phyloP scores from a whole-genome alignment of 2,888 invertebrate genomes.

The Pyrocoelia pectoralis region DNA sequence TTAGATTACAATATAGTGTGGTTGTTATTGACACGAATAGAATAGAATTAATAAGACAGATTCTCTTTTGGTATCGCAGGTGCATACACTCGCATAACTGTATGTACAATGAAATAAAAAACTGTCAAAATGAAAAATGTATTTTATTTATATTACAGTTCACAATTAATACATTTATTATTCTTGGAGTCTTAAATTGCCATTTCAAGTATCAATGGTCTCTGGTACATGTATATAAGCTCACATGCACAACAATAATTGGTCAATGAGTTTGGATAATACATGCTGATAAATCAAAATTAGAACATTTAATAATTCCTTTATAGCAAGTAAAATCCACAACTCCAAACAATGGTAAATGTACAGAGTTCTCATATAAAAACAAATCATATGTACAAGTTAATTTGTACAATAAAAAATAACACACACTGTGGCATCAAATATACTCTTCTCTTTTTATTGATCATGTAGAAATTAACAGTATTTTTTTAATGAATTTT shows the following conservation, averaged over 20 bases:
- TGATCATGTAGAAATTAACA: constrained; percentile 23
- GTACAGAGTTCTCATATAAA: constrained; percentile 39
- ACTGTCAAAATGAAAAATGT: constrained; percentile 45
- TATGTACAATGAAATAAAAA: constrained; percentile 14
- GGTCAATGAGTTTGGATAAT: constrained; percentile 51
- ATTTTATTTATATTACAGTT: constrained; percentile 50
- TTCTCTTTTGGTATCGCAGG: too few species aligned
- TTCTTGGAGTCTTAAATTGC: constrained; percentile 49
- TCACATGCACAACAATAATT: constrained; percentile 53
- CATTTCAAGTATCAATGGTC: constrained; percentile 44
- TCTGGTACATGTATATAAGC: constrained; percentile 52
- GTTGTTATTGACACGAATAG: too few species aligned
- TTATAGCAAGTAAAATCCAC: constrained; percentile 46
- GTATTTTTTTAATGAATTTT: constrained; percentile 22
- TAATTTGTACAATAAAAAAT: constrained; percentile 46
- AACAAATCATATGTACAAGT: constrained; percentile 42
- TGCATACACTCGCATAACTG: too few species aligned
- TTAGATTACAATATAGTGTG: too few species aligned
- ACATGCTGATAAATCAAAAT: constrained; percentile 47
- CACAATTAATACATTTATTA: constrained; percentile 50
- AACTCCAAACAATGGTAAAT: constrained; percentile 42
- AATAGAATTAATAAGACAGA: too few species aligned
- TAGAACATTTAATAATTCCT: constrained; percentile 16
- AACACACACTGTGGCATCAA: constrained; percentile 57
- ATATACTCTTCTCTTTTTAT: constrained; percentile 54